Conservation (phyloP, 2,888 invertebrate genomes). For the Chromoteleia sp. region DNA sequence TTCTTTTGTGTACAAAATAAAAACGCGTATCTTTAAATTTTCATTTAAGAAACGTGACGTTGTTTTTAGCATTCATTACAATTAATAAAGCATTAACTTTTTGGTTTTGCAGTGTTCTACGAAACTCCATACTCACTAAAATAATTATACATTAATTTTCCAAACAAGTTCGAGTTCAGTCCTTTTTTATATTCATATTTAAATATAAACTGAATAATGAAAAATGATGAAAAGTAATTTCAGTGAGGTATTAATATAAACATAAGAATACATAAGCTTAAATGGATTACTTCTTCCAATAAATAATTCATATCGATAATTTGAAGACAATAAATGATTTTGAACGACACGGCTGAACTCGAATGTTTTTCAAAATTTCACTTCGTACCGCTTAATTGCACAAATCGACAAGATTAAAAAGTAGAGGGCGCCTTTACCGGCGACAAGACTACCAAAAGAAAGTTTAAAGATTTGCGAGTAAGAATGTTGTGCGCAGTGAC, state of each 20-base stretch:
- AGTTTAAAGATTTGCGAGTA: too few relatives aligned
- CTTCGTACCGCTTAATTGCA: slow-evolving; percentile 39
- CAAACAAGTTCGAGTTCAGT: slow-evolving; percentile 29
- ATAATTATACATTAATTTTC: slow-evolving; percentile 25
- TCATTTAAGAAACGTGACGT: slow-evolving; percentile 21
- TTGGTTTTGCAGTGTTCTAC: slow-evolving; percentile 70
- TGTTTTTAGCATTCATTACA: slow-evolving; percentile 40
- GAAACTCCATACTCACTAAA: slow-evolving; percentile 51
- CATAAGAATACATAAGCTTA: too few relatives aligned
- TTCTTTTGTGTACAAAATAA: slow-evolving; percentile 64
- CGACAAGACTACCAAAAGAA: slow-evolving; percentile 38
- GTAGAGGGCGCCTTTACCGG: slow-evolving; percentile 13
- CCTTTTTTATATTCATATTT: not conserved
- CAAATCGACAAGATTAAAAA: slow-evolving; percentile 33
- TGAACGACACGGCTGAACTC: slow-evolving; percentile 1
- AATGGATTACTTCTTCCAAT: too few relatives aligned
- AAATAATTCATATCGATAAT: too few relatives aligned
- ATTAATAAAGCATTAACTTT: slow-evolving; percentile 77
- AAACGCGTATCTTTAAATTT: slow-evolving; percentile 31
- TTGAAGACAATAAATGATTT: too few relatives aligned
- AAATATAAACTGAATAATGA: not conserved
- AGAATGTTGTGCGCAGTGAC: too few relatives aligned
- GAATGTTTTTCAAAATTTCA: slow-evolving; percentile 22
- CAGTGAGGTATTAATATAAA: too few relatives aligned
- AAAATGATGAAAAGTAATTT: not conserved